These are phyloP conservation scores for Tortricodes alternella DNA, from an alignment of 2,888 invertebrate species.

Conservation along the genomic window DNA sequence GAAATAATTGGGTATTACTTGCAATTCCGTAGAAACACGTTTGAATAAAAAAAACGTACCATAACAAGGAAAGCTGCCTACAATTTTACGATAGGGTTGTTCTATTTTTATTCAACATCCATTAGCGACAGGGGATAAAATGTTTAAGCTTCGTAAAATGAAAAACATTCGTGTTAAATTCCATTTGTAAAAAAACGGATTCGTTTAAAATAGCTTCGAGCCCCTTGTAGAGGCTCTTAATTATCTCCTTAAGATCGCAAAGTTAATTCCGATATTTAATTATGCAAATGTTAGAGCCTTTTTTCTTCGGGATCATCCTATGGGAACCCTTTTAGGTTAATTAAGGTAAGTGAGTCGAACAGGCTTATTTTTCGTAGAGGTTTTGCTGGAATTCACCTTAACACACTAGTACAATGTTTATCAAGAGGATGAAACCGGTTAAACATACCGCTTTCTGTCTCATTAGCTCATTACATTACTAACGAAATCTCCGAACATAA, in stretches of 20 bases:
- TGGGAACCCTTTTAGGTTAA: conserved; percentile 49
- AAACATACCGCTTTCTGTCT: no score
- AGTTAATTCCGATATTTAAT: conserved; percentile 70
- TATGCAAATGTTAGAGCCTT: conserved; percentile 64
- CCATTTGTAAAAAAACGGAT: conserved; percentile 44
- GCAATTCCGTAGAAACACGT: neutral
- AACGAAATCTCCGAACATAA: no score
- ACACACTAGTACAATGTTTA: neutral
- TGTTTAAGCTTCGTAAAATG: conserved; percentile 50
- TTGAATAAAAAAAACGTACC: conserved; percentile 2
- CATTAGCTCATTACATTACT: no score
- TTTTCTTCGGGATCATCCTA: conserved; percentile 43
- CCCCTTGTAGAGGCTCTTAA: conserved; percentile 58
- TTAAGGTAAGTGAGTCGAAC: conserved; percentile 46
- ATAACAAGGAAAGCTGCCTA: conserved; percentile 43
- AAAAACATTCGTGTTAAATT: conserved; percentile 49
- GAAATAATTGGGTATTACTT: conserved; percentile 21
- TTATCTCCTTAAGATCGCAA: conserved; percentile 56
- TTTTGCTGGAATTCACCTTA: conserved; percentile 15
- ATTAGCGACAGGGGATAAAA: conserved; percentile 57
- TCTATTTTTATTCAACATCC: conserved; percentile 50
- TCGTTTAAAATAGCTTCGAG: conserved; percentile 47
- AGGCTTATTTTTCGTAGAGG: conserved; percentile 34
- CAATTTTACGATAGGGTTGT: conserved; percentile 50
- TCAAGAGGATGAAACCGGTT: no score